These are phyloP conservation scores for Ferdinandea cuprea DNA, from an alignment of 2,888 invertebrate species.

Conservation along the genomic window DNA sequence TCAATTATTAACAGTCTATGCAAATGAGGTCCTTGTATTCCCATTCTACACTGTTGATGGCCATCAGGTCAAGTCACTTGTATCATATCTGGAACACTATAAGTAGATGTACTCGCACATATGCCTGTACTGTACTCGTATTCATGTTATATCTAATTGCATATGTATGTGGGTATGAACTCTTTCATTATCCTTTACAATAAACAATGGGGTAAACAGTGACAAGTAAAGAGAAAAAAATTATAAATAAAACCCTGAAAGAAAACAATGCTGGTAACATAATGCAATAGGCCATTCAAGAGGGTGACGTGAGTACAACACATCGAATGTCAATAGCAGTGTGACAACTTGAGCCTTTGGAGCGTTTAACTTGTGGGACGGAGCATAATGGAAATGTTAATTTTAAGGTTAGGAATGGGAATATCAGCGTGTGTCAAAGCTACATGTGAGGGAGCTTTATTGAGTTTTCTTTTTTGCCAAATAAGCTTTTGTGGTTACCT, in stretches of 20 bases:
- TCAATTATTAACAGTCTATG: slow-evolving; percentile 50
- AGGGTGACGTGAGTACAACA: slow-evolving; percentile 53
- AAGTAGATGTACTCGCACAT: slow-evolving; percentile 30
- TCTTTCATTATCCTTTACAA: slow-evolving; percentile 38
- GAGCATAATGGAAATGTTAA: slow-evolving; percentile 7
- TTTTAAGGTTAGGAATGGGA: background rate
- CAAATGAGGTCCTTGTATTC: slow-evolving; percentile 30
- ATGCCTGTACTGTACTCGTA: too few species aligned
- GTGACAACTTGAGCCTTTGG: slow-evolving; percentile 54
- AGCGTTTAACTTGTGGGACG: slow-evolving; percentile 42
- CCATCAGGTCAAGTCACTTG: slow-evolving; percentile 55
- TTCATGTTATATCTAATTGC: too few species aligned
- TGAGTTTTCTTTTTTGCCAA: too few species aligned
- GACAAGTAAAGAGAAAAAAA: slow-evolving; percentile 10
- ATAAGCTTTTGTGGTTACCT: too few species aligned
- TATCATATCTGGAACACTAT: slow-evolving; percentile 54
- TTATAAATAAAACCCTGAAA: slow-evolving; percentile 15
- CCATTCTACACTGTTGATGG: slow-evolving; percentile 29
- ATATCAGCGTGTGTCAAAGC: background rate
- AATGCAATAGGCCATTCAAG: slow-evolving; percentile 55
- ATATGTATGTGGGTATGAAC: slow-evolving; percentile 5
- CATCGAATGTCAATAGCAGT: slow-evolving; percentile 73
- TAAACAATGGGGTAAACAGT: slow-evolving; percentile 35
- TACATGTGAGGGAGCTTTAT: slow-evolving; percentile 13
- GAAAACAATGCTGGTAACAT: slow-evolving; percentile 43